Percentiles rank a stretch among this genome's conserved stretches.
Conservation (phyloP, 2,888 invertebrate species). For the Rhogogaster chlorosoma region DNA sequence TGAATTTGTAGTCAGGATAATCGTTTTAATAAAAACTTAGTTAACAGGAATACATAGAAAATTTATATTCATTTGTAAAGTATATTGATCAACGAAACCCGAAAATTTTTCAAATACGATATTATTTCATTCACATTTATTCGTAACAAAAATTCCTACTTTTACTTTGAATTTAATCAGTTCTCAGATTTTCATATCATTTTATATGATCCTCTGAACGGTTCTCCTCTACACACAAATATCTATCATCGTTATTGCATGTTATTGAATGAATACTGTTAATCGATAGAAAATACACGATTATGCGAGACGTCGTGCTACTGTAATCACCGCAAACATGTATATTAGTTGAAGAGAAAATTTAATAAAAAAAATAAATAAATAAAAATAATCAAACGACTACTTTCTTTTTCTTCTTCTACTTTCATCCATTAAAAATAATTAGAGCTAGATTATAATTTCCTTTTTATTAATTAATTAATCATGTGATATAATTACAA, state of each 20-base stretch:
- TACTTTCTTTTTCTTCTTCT: background rate
- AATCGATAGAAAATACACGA: conserved; percentile 30
- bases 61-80: background rate
- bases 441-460: background rate
- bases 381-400: background rate
- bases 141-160: background rate
- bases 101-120: background rate
- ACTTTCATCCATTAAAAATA: background rate
- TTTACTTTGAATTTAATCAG: background rate
- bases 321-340: conserved; percentile 38
- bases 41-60: conserved; percentile 18
- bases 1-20: conserved; percentile 49
- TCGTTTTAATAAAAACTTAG: conserved; percentile 48
- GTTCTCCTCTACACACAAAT: background rate
- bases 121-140: background rate
- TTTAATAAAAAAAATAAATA: conserved; percentile 24
- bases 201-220: background rate
- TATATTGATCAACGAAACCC: background rate
- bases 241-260: conserved; percentile 25
- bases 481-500: background rate
- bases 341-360: conserved; percentile 48
- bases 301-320: background rate
- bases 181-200: background rate
- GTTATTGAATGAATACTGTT: conserved; percentile 19
- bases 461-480: background rate